Evolutionary conservation across 2,888 invertebrate genomes (phyloP).

Genomic region (Tethea ocularis): DNA sequence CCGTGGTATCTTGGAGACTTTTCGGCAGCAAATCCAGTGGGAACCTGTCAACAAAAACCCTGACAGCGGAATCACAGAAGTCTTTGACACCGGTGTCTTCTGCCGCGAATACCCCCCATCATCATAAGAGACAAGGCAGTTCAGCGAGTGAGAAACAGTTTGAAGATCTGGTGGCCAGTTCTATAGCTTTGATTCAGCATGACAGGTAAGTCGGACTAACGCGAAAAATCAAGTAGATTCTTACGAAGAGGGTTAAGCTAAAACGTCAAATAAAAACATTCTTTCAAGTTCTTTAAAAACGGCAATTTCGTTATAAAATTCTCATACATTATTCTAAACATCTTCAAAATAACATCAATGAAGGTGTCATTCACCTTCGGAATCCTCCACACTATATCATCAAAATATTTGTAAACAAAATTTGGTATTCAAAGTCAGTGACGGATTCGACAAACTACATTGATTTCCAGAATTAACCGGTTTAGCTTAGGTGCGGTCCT

Average conservation of each 20-base stretch:
- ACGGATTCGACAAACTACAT: not conserved
- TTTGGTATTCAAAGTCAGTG: constrained; percentile 3
- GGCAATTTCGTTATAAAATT: constrained; percentile 7
- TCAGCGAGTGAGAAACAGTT: constrained; percentile 82
- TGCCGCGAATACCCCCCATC: constrained; percentile 70
- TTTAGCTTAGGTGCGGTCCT: not conserved
- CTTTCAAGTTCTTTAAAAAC: no score
- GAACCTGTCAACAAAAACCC: constrained; percentile 58
- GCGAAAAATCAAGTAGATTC: not conserved
- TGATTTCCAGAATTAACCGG: not conserved
- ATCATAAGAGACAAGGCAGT: constrained; percentile 75
- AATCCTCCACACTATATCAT: not conserved
- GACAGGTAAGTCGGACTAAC: constrained; percentile 73
- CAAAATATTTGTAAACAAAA: constrained; percentile 8
- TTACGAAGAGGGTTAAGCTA: no score
- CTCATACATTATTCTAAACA: not conserved
- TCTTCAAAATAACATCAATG: not conserved
- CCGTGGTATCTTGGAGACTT: constrained; percentile 63
- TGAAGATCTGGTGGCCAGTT: constrained; percentile 86
- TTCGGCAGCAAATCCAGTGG: constrained; percentile 74
- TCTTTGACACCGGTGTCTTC: constrained; percentile 66
- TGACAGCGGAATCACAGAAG: constrained; percentile 60
- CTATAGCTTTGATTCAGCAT: constrained; percentile 88
- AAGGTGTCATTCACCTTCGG: constrained; percentile 4
- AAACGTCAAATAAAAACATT: no score